Base-by-base conservation (phyloP, 1,140 invertebrate genomes). In the Calephelis virginiensis region DNA sequence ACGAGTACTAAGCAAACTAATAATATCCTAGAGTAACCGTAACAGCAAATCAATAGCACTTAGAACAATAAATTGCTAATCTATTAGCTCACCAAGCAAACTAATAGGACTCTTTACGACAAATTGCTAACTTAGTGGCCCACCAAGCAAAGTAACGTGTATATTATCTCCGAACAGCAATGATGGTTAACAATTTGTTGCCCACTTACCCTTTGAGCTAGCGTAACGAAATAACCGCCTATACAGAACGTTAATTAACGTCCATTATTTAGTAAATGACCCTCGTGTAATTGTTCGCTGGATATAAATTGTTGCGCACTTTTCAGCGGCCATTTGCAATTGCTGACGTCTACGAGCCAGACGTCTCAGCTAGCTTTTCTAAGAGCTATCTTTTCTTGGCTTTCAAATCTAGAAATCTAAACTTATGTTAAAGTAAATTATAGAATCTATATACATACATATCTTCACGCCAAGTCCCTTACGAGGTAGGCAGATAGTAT, bases 121-220 rank as follows among this genome's bases (percentile, higher is more conserved):
- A 14, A 14, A 8, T 8, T 14, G 47, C 63, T 62, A 1, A 37
- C 40, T 13, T 38, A 38, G 14, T 70, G 40, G 53, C 69, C 69
- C 5, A 7, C 37, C 11, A 50, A 11, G 8, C 45, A 28, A 47
- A 50, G 59, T 66, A 66, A 37, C 60, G 59, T 67, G 17, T 49
- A 66, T 63, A 69, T 69, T 69, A 66, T 65, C 64, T 69, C 64
- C 43, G 56, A 60, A 64, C 67, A 48, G 60, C 63, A 66, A 66
- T 70, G 68, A 70, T 65, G 68, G 63, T 47, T 53, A 64, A 66
- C 68, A 73, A 61, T 68, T 72, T 64, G 62, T 70, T 65, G 61
- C 67, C 50, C 46, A 53, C 62, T 63, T 59, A 40, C 67, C 63
- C 59, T 47, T 66, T 47, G 56, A 66, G 59, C 65, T 43, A 14